Base-by-base conservation (phyloP, 1,140 invertebrate genomes). In the Laodelphax striatellus region DNA sequence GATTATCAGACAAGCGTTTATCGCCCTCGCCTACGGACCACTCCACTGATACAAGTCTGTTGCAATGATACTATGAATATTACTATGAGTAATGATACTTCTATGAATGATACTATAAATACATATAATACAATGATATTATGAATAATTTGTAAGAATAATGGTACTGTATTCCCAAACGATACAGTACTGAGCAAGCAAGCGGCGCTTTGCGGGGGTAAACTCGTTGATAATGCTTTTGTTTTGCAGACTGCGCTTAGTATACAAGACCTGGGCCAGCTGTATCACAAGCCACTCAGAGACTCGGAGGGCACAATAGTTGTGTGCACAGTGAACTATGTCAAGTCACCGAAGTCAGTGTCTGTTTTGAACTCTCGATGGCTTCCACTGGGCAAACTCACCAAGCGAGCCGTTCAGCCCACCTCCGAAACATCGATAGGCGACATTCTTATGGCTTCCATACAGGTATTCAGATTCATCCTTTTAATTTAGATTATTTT, bases 261-360 rank as follows among this genome's bases (percentile, higher is more conserved):
- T 63, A 82, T 94, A 55, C 88, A 92, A 69, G 92, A 98, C 73
- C 76, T 98, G 58, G 91, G 95, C 13, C 90, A 95, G 72, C 77
- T 98, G 22, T 95, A 92, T 73, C 87, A 95, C 71, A 88, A 90
- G 67, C 92, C 93, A 0, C 73, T 97, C 41, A 80, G 84, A 63
- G 93, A 96, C 72, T 78, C 82, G 2, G 87, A 92, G 70, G 93
- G 94, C 19, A 94, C 90, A 2, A 79, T 94, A n/a, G 90, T 97
- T 0, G 77, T 97, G 53, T 88, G 88, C 42, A 89, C 90, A 28
- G 83, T 97, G 19, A 90, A 90, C 71, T 82, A 86, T 60, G 80
- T 95, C 0, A 84, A 85, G 69, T 89, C 88, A 46, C 84, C 86
- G 13, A 97, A 96, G 75, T 75, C 82, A 28, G 81, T 92, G 1